Percentiles rank a stretch among this genome's conserved stretches.
Conservation (phyloP, 2,888 invertebrate genomes). For the Mesochorus sp. region DNA sequence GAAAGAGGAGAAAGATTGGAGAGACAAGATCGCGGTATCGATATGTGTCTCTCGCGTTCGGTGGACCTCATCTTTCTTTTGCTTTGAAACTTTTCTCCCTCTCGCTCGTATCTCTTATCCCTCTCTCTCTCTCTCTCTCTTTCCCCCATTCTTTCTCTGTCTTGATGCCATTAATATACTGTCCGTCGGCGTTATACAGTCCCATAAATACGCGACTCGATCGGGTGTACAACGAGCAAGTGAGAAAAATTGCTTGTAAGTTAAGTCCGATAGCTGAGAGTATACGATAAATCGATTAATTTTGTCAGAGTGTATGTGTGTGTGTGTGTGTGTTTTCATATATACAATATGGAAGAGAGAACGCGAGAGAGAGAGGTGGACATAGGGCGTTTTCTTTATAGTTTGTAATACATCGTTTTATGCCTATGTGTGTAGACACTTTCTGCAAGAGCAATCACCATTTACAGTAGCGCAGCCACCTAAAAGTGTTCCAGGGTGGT, state of each 20-base stretch:
- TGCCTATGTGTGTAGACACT: slow-evolving; percentile 18
- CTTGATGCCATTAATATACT: slow-evolving; percentile 54
- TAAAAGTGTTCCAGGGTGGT: slow-evolving; percentile 45
- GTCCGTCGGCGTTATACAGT: slow-evolving; percentile 51
- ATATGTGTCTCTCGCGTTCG: slow-evolving; percentile 46
- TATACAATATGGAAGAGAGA: too few species aligned
- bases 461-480: slow-evolving; percentile 55
- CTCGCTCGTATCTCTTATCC: slow-evolving; percentile 14
- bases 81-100: slow-evolving; percentile 28
- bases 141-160: slow-evolving; percentile 2
- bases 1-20: slow-evolving; percentile 35
- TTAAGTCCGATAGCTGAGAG: slow-evolving; percentile 49
- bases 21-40: slow-evolving; percentile 65
- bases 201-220: slow-evolving; percentile 57
- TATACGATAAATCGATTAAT: slow-evolving; percentile 60
- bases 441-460: slow-evolving; percentile 47
- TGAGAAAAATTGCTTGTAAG: slow-evolving; percentile 57
- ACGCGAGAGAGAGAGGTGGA: neutral
- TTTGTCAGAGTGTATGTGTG: slow-evolving; percentile 5
- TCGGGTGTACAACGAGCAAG: slow-evolving; percentile 49
- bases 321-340: too few species aligned
- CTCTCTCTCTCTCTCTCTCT: slow-evolving; percentile 34
- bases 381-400: slow-evolving; percentile 23
- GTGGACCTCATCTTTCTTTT: slow-evolving; percentile 32
- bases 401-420: neutral